Evolutionary conservation across 2,797 vertebrate genomes (phyloP).

Genomic region (Diglossa cyanea): DNA sequence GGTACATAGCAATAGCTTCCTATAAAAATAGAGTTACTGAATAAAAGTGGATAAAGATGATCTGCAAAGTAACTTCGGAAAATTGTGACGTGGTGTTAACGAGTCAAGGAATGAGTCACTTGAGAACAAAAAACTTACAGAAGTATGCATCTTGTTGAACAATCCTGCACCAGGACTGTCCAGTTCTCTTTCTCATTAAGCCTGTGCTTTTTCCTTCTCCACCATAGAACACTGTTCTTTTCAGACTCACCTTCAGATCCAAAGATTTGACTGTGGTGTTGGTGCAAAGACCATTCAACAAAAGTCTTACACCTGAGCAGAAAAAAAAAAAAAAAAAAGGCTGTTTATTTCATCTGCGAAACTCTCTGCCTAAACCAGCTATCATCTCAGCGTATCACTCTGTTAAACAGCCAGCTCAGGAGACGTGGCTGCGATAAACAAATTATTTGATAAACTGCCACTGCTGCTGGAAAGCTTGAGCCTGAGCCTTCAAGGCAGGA

Average conservation of each 20-base stretch:
- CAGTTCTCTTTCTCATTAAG: background rate
- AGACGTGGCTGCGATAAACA: fast-evolving
- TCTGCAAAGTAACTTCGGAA: background rate
- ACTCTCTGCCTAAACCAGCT: background rate
- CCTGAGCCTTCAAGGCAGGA: background rate
- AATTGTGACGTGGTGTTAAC: fast-evolving
- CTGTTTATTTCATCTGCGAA: background rate
- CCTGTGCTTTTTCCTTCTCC: background rate
- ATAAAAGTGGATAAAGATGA: background rate
- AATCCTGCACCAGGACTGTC: background rate
- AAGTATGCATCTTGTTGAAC: background rate
- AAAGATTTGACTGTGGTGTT: slow-evolving; percentile 84
- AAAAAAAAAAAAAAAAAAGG: background rate
- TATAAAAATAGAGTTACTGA: background rate
- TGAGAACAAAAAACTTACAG: background rate
- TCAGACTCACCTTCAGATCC: slow-evolving; percentile 86
- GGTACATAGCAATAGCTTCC: background rate
- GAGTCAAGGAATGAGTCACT: background rate
- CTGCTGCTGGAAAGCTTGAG: fast-evolving
- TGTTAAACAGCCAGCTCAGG: background rate
- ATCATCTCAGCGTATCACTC: background rate
- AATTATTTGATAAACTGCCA: fast-evolving
- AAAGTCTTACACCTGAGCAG: slow-evolving; percentile 77
- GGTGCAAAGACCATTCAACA: slow-evolving; percentile 84
- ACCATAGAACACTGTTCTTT: background rate